Conservation (phyloP, 2,113 vertebrate species). For the Pedetes capensis region DNA sequence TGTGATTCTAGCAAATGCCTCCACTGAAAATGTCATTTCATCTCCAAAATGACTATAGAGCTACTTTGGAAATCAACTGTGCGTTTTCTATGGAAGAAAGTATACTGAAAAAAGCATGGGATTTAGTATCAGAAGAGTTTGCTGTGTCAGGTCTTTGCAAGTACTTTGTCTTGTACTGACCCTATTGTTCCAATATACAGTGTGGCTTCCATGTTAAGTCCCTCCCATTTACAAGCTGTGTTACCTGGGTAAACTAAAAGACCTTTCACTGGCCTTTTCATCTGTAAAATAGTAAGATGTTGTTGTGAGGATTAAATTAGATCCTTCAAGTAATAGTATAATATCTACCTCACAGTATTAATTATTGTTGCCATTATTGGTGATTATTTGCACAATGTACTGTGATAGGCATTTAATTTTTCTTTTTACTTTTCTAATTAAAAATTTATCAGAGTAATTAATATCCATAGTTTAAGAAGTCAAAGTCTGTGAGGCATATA, state of each 20-base stretch:
- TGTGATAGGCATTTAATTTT: neutral
- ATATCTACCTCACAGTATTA: neutral
- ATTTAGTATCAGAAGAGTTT: neutral
- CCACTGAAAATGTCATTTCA: neutral
- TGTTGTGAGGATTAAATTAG: neutral
- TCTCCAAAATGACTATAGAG: neutral
- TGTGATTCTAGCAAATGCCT: neutral
- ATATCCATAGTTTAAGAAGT: neutral
- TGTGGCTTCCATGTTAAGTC: neutral
- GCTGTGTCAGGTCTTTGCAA: neutral
- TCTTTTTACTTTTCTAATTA: neutral
- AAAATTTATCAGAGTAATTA: neutral
- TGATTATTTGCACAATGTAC: neutral
- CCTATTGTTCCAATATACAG: neutral
- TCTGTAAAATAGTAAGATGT: neutral
- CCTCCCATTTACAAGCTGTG: neutral
- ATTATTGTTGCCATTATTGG: neutral
- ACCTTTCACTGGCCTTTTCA: neutral
- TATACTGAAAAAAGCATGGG: neutral
- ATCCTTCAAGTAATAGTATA: neutral
- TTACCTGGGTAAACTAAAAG: neutral
- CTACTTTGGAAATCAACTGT: constrained; percentile 7
- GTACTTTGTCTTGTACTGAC: neutral
- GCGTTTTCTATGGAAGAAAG: neutral
- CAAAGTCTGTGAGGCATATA: neutral